Base-by-base conservation (phyloP, 2,888 invertebrate species). In the Stomorhina lunata region DNA sequence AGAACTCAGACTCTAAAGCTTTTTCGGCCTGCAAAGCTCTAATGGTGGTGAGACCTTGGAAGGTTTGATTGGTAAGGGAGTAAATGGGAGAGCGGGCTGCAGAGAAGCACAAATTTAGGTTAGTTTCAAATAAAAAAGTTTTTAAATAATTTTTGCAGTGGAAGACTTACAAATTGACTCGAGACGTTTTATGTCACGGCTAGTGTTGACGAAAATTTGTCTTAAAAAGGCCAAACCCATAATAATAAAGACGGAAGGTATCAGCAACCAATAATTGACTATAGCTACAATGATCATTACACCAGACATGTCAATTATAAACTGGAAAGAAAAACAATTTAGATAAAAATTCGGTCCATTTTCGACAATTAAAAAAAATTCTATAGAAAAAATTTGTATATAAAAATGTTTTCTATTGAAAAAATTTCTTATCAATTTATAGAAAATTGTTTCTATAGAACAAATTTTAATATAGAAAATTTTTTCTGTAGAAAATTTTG, bases 81-180 rank as follows among this genome's bases (percentile, higher is more conserved):
- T 95, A 95, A 2, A 96, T 94, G 0, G 96, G 96, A 86, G 95
- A 95, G 61, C 95, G 93, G 63, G 95, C 95, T 95, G 89, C 20
- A 88, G 89, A 57, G 10, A 10, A 32, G 10, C 6, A 1, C 32
- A 32, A 1, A 2, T 32, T 9, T 40, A n/a, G n/a, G n/a, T n/a
- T n/a, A n/a, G 3, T 40, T 40, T 40, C n/a, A n/a, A 15, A 12
- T 43, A 53, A 1, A 85, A n/a, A n/a, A n/a, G n/a, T n/a, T n/a
- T n/a, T n/a, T n/a, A n/a, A n/a, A n/a, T n/a, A n/a, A n/a, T n/a
- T n/a, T n/a, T n/a, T n/a, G n/a, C n/a, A n/a, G n/a, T n/a, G n/a
- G n/a, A n/a, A n/a, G n/a, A n/a, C n/a, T n/a, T 86, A 90, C 90
- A 89, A 34, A 90, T 85, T 2, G 90, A 88, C 73, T 91, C 91